Conservation (phyloP, 2,113 vertebrate genomes). For the Brachionichthys hirsutus region DNA sequence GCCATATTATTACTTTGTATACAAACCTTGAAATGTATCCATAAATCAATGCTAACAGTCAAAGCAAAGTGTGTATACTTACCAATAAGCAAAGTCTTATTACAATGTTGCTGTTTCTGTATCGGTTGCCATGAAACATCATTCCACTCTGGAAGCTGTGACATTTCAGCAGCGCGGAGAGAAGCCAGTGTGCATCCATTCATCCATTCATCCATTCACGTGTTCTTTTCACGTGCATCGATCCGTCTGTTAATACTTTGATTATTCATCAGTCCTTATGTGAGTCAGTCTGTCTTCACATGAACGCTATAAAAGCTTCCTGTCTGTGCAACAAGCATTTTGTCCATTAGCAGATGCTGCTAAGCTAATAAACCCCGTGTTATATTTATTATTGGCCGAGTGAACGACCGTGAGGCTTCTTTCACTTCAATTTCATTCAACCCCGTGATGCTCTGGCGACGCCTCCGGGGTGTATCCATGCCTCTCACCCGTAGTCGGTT, state of each 20-base stretch:
- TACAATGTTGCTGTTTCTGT: neutral
- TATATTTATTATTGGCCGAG: too few relatives aligned
- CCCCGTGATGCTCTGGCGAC: too few relatives aligned
- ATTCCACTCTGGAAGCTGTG: neutral
- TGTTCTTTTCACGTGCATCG: neutral
- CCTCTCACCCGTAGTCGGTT: too few relatives aligned
- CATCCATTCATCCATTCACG: too few relatives aligned
- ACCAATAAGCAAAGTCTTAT: neutral
- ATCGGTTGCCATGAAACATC: neutral
- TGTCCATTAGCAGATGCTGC: conserved; percentile 22
- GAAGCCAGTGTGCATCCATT: conserved; percentile 23
- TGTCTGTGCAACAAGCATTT: neutral
- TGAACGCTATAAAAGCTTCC: too few relatives aligned
- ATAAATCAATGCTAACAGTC: too few relatives aligned
- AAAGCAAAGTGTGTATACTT: neutral
- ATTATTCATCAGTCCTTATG: conserved; percentile 6
- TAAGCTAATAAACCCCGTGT: conserved; percentile 22
- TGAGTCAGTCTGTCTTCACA: conserved; percentile 9
- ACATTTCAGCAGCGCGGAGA: conserved; percentile 62
- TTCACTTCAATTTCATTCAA: too few relatives aligned
- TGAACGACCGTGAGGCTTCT: too few relatives aligned
- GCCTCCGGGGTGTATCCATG: too few relatives aligned
- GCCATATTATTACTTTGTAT: neutral
- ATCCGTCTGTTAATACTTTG: conserved; percentile 4
- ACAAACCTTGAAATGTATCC: neutral